Conservation (phyloP, 2,797 vertebrate genomes). For the Platyrinchus mystaceus region DNA sequence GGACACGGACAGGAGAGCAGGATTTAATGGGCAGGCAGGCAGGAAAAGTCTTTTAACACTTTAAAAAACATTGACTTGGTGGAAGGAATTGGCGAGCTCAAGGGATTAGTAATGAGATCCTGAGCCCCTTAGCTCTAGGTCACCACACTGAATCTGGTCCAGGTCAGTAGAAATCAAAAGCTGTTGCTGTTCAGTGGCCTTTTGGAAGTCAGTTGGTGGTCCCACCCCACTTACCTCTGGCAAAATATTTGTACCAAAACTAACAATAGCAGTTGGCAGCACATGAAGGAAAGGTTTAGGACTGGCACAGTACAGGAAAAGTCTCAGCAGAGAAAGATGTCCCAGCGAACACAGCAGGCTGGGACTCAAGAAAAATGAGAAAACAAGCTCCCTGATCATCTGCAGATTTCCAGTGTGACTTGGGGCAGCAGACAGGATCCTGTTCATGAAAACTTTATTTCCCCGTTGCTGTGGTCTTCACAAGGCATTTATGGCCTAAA, state of each 20-base stretch:
- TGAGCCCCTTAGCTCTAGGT: conserved; percentile 66
- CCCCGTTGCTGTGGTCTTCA: not conserved
- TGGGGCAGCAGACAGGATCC: not conserved
- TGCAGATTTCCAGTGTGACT: not conserved
- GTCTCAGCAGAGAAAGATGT: not conserved
- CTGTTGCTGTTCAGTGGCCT: conserved; percentile 19
- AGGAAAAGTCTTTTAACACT: conserved; percentile 69
- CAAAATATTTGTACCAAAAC: not conserved
- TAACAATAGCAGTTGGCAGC: not conserved
- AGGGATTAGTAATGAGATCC: conserved; percentile 70
- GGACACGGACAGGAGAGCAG: conserved; percentile 39
- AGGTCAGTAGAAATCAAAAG: conserved; percentile 69
- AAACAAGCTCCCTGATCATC: not conserved
- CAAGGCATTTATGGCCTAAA: not conserved
- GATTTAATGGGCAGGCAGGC: conserved; percentile 59
- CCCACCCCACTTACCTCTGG: not conserved
- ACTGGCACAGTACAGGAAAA: not conserved
- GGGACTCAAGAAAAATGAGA: not conserved
- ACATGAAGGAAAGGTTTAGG: not conserved
- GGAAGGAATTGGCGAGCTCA: conserved; percentile 68
- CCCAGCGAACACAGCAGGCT: not conserved
- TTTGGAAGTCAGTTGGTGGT: conserved; percentile 50
- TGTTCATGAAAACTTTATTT: not conserved
- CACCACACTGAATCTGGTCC: conserved; percentile 61
- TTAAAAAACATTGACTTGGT: conserved; percentile 62